Conservation (phyloP, 1,140 invertebrate species). For the Hyles euphorbiae region DNA sequence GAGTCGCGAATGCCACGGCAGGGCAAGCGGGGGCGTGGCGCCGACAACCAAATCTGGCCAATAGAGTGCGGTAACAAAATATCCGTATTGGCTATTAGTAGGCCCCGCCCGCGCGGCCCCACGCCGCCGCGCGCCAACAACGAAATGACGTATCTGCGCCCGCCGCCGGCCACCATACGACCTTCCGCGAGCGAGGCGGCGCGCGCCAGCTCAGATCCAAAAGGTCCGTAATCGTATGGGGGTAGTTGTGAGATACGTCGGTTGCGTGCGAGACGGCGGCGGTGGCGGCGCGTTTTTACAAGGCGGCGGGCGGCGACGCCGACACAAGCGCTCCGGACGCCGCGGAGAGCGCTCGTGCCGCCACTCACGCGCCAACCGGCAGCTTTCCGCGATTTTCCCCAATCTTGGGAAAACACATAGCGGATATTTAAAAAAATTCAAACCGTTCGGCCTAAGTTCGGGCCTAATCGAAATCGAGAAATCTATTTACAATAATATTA, state of each 20-base stretch:
- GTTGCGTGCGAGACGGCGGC: constrained; percentile 21
- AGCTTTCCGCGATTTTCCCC: constrained; percentile 42
- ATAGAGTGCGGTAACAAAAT: constrained; percentile 76
- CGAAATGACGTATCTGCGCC: constrained; percentile 31
- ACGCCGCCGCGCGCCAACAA: constrained; percentile 6
- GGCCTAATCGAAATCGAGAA: constrained; percentile 21
- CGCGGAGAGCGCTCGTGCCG: constrained; percentile 56
- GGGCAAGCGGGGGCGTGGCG: constrained; percentile 53
- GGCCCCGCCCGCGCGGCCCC: constrained; percentile 57
- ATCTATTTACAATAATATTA: constrained; percentile 1
- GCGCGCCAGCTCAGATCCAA: constrained; percentile 20
- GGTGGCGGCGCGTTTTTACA: constrained; percentile 48
- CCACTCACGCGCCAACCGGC: constrained; percentile 18
- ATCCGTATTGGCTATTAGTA: constrained; percentile 75
- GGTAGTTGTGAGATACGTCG: constrained; percentile 38
- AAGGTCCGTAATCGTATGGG: constrained; percentile 27
- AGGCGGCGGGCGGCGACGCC: constrained; percentile 44
- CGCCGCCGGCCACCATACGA: constrained; percentile 14
- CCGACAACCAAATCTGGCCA: constrained; percentile 72
- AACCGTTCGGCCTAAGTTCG: constrained; percentile 12
- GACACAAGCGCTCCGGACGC: constrained; percentile 56
- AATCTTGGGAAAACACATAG: neutral
- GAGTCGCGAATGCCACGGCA: constrained; percentile 31
- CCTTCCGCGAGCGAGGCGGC: constrained; percentile 9
- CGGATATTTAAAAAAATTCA: constrained; percentile 5